Evolutionary conservation across 2,888 invertebrate species (phyloP).

Genomic region (Heliconius charithonia): DNA sequence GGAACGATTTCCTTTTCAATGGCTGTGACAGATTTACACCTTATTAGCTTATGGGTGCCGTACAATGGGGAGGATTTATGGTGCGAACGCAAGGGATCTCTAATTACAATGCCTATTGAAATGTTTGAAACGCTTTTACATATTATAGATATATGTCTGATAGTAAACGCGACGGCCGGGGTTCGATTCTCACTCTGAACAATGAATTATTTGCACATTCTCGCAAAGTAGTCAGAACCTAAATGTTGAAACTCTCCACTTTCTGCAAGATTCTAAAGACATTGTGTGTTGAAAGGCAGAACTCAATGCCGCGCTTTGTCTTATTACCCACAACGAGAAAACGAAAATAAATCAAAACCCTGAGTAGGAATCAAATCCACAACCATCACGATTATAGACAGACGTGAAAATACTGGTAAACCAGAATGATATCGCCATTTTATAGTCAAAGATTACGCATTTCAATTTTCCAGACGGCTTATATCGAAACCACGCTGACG

Average conservation of each 20-base stretch:
- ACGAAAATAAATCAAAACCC: too few relatives aligned
- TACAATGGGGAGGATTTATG: conserved; percentile 41
- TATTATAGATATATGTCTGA: not conserved
- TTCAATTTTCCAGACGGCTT: conserved; percentile 36
- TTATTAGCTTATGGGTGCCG: conserved; percentile 36
- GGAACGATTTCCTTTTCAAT: not conserved
- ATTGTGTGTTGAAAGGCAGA: too few relatives aligned
- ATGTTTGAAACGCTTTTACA: not conserved
- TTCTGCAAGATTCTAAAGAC: too few relatives aligned
- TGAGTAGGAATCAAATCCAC: not conserved
- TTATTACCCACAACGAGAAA: too few relatives aligned
- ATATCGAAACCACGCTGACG: conserved; percentile 25
- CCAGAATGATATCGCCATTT: conserved; percentile 1
- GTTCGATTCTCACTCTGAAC: not conserved
- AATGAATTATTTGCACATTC: too few relatives aligned
- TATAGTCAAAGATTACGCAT: conserved; percentile 19
- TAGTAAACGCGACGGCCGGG: not conserved
- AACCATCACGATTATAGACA: not conserved
- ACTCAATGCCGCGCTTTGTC: too few relatives aligned
- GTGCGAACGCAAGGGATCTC: conserved; percentile 11
- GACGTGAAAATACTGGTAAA: not conserved
- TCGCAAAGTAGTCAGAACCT: too few relatives aligned
- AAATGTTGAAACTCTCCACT: too few relatives aligned
- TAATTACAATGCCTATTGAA: conserved; percentile 13
- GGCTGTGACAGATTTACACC: conserved; percentile 43